These are phyloP conservation scores for Drosophila meridionalis DNA, from an alignment of 2,888 invertebrate genomes.

Conservation along the genomic window DNA sequence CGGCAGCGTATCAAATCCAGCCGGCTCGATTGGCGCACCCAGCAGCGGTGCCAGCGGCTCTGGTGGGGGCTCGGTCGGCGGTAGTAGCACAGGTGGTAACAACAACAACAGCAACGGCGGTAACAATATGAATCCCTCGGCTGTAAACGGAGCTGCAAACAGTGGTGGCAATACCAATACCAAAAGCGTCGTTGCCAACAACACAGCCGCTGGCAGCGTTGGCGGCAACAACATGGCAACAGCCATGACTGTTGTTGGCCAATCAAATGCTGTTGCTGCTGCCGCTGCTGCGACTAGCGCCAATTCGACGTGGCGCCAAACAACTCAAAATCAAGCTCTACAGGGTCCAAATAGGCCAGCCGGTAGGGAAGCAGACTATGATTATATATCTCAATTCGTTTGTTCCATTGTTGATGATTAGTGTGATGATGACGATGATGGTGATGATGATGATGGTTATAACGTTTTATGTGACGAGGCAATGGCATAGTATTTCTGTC, in stretches of 20 bases:
- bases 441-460: slow-evolving; percentile 23
- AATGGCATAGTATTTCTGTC: slow-evolving; percentile 52
- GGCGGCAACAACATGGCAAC: slow-evolving; percentile 31
- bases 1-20: slow-evolving; percentile 34
- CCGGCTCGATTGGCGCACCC: slow-evolving; percentile 7
- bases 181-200: slow-evolving; percentile 22
- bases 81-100: slow-evolving; percentile 50
- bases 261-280: slow-evolving; percentile 37
- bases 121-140: slow-evolving; percentile 17
- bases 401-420: slow-evolving; percentile 85
- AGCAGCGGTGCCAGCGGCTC: slow-evolving; percentile 24
- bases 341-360: slow-evolving; percentile 82
- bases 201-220: slow-evolving; percentile 52
- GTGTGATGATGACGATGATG: slow-evolving; percentile 34
- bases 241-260: slow-evolving; percentile 38
- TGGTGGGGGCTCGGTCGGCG: slow-evolving; percentile 23
- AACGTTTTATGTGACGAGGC: slow-evolving; percentile 23
- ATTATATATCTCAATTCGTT: slow-evolving; percentile 84
- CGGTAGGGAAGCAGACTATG: slow-evolving; percentile 84
- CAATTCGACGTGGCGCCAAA: slow-evolving; percentile 74
- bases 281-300: slow-evolving; percentile 44
- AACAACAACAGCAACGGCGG: slow-evolving; percentile 14
- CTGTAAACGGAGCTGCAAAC: slow-evolving; percentile 44
- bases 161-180: slow-evolving; percentile 41
- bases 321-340: slow-evolving; percentile 80